Evolutionary conservation across 2,888 invertebrate species (phyloP), one percentile per base, ranked within the genome.

Genomic region (Meandrusa payeni): DNA sequence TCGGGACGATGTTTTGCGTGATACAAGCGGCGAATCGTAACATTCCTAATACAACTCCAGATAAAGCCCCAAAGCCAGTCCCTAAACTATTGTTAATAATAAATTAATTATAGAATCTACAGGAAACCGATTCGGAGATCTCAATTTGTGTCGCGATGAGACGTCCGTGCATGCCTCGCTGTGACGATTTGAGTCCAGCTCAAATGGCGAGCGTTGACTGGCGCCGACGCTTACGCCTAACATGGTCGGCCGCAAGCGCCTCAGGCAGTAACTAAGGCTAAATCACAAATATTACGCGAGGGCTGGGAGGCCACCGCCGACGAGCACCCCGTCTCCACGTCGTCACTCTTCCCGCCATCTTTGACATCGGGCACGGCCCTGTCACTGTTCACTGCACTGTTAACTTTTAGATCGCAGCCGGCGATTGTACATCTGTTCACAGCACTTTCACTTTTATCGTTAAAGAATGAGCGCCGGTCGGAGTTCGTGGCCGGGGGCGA

Each of bases 91-190:
- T 79, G 78, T 86, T 87, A 87, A 76, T 59, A 87, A 87, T 87
- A 86, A 87, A 87, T 86, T 86, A 86, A 77, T 75, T 72, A 76
- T 82, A 82, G 76, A 83, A 78, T 78, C 86, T 87, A 86, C 74
- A 87, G 87, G 87, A 87, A 86, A 86, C 85, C 80, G 78, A 85
- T 79, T 78, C 81, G 85, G 87, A 87, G 86, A 86, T 86, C 87
- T 86, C 76, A 76, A 71, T 72, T 74, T 73, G 66, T 67, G 74
- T 65, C 73, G 70, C 70, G 61, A 61, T 73, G 75, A 80, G 76
- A 81, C 74, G 76, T 76, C 80, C 78, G 69, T 74, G 72, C 70
- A 70, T 77, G 78, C 80, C 76, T 77, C 79, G 78, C 78, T 78
- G 73, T 70, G 72, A 78, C 71, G 59, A 80, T 85, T 86, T 82